Evolutionary conservation across 37 sponge, comb jelly and placozoan species (phyloP), one percentile per base, ranked within the genome.

Genomic region (Trichoplax adhaerens): DNA sequence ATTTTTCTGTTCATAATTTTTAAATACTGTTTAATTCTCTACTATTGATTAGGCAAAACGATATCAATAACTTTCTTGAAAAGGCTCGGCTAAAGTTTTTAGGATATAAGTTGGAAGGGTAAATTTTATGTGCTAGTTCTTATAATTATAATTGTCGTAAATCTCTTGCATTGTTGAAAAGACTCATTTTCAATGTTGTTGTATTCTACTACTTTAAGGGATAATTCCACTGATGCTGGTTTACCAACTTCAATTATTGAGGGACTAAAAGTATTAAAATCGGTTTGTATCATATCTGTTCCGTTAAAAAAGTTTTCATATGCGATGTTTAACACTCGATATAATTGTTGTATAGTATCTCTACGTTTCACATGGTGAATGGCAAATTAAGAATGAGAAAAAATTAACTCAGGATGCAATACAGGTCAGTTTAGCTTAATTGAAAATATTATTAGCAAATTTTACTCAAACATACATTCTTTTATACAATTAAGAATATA

Each of bases 331-430:
- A 8, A 71, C 62, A 8, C 62, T 65, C 63, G 5, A 50, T 56
- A 7, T 63, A 71, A 71, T 63, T 7, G 6, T 7, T 62, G 72
- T 71, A 56, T 61, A 79, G 50, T 88, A 91, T 68, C 56, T 88
- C 68, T 91, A 91, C 78, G 63, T 61, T 3, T 81, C 93, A 5
- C 83, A 88, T 57, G 83, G 83, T 57, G 93, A 91, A 12, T 8
- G 77, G 4, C 93, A 91, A 64, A 79, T 82, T 1, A 70, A 77
- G 52, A 62, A 83, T 67, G 88, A 87, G 66, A 81, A 84, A 4
- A 69, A 77, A 48, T 5, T 74, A 74, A 65, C 66, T 65, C 64
- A 29, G 75, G 50, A 8, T 74, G 65, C 52, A 74, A 65, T 7
- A 74, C 65, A 55, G 63, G 65, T 48, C 65, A 65, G 65, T 48